Base-by-base conservation (phyloP, 64 coral and sea anemone species). In the Hydrozoanthus tunicans region DNA sequence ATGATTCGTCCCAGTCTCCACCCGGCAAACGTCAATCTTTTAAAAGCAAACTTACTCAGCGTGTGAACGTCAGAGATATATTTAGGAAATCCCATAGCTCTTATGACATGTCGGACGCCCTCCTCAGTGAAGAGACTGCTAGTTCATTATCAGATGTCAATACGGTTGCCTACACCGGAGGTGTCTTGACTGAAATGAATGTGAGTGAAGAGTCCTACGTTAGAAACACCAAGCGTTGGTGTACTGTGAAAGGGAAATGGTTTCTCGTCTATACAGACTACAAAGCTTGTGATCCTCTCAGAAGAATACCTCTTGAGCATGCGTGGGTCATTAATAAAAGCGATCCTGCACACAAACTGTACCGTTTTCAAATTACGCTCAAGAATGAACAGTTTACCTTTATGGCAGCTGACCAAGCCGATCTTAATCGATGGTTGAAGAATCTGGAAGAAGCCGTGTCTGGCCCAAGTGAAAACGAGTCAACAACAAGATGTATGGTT, bases 1-100 rank as follows among this genome's bases (percentile, higher is more conserved):
- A 94, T 11, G 95, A 97, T 32, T 77, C 75, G 15, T n/a, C 78
- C 5, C 92, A 53, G 53, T 93, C 63, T 9, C 85, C 77, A 0
- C 84, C 84, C 10, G 69, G 84, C n/a, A 93, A 93, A 61, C 81
- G 92, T 26, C 78, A 93, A 23, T 97, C 95, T 6, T 51, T 97
- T 5, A 93, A 90, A 2, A 94, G 91, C 73, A 97, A 97, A 75
- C 70, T 97, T 3, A 73, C 90, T 67, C 95, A 91, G 24, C 79
- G 89, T 23, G 84, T 94, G 14, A 97, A 92, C 77, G 95, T 97
- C 2, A 79, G 88, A 53, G 95, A 97, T 24, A 83, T 97, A 24
- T 97, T 97, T 32, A 86, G 91, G 13, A 93, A 90, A 43, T 89
- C 92, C 27, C 92, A 97, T 61, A 93, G 77, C 56, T 96, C 95